phyloP scores from a whole-genome alignment of 53 echinoderm and acorn worm genomes.

The Paracentrotus lividus region DNA sequence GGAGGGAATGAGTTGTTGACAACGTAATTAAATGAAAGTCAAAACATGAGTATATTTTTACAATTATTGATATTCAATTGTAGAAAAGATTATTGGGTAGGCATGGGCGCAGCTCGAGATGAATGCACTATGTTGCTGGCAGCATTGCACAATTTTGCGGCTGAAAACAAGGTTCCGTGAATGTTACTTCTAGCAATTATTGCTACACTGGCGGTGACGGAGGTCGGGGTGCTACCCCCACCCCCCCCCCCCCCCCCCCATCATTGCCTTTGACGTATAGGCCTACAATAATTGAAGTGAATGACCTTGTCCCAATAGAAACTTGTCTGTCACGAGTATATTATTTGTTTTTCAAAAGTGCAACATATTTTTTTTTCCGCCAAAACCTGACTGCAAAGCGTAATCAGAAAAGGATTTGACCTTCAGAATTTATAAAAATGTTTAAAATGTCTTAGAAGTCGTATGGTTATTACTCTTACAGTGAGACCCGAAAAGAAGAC shows the following conservation, averaged over 20 bases:
- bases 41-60: not conserved
- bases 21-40: conserved; percentile 7
- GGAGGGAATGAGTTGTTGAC: not conserved
- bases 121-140: no score
- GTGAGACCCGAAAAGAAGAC: not conserved
- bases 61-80: conserved; percentile 9
- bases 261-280: no score
- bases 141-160: no score
- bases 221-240: no score
- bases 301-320: not conserved
- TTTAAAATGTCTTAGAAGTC: not conserved
- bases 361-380: not conserved
- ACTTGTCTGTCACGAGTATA: not conserved
- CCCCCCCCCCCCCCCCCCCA: no score
- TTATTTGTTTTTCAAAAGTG: not conserved
- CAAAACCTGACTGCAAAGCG: not conserved
- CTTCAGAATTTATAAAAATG: not conserved
- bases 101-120: no score
- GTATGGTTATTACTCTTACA: no score
- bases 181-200: no score
- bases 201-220: no score
- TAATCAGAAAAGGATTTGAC: not conserved
- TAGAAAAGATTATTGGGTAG: not conserved
- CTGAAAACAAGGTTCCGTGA: no score
- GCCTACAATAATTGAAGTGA: not conserved